Conservation (phyloP, 2,888 invertebrate genomes). For the Diarsia mendica region DNA sequence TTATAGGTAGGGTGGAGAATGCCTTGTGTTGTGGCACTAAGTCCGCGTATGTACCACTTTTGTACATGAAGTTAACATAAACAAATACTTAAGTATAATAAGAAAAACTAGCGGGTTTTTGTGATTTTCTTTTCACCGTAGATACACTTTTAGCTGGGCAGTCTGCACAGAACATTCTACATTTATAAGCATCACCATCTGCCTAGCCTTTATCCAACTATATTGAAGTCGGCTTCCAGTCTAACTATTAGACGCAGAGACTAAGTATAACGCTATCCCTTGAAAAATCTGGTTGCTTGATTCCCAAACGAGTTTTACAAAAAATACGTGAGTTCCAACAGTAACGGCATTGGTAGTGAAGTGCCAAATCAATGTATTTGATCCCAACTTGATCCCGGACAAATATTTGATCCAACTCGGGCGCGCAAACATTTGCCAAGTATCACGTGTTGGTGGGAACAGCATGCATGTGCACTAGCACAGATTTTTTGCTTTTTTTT, state of each 20-base stretch:
- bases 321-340: constrained; percentile 34
- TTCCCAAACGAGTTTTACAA: background rate
- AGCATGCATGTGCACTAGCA: constrained; percentile 58
- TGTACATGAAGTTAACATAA: too few species aligned
- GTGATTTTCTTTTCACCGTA: background rate
- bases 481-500: constrained; percentile 4
- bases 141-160: background rate
- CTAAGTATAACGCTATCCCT: background rate
- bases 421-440: constrained; percentile 79
- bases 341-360: constrained; percentile 58
- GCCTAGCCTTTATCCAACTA: background rate
- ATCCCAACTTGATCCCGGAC: constrained; percentile 74
- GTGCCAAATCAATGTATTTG: constrained; percentile 79
- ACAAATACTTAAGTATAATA: background rate
- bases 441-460: constrained; percentile 71
- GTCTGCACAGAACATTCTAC: background rate
- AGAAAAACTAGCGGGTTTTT: background rate
- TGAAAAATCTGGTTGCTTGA: background rate
- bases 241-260: background rate
- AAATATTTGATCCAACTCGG: constrained; percentile 76
- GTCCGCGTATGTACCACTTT: too few species aligned
- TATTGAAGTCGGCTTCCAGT: background rate
- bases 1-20: too few species aligned
- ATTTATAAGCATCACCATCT: background rate
- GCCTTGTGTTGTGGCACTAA: too few species aligned